Conservation (phyloP, 1,140 invertebrate genomes). For the Penaeus vannamei region DNA sequence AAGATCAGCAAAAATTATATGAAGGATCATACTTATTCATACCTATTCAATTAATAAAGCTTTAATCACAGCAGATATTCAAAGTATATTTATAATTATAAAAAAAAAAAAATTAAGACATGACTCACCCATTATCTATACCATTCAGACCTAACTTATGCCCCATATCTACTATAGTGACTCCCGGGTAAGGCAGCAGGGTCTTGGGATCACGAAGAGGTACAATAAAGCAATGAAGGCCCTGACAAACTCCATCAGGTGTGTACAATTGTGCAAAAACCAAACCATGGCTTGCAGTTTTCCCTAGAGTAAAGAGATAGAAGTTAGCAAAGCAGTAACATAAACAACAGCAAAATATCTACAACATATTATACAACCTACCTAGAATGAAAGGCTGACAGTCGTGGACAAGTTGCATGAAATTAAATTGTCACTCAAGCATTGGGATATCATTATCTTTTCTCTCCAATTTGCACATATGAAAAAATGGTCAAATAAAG, state of each 20-base stretch:
- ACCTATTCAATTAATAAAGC: not conserved
- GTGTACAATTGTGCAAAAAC: constrained; percentile 92
- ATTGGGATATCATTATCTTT: no score
- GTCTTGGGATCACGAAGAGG: constrained; percentile 86
- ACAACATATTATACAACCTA: no score
- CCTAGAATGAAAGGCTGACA: no score
- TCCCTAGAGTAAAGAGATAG: constrained; percentile 75
- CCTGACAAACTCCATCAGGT: constrained; percentile 85
- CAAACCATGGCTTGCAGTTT: constrained; percentile 88
- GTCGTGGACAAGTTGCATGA: no score
- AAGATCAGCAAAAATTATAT: constrained; percentile 62
- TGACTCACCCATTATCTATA: constrained; percentile 84
- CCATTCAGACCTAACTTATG: constrained; percentile 91
- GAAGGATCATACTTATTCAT: not conserved
- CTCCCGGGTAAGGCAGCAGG: constrained; percentile 81
- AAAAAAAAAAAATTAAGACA: not conserved
- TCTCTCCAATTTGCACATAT: no score
- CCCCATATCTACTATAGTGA: constrained; percentile 89
- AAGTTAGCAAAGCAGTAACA: not conserved
- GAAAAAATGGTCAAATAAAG: no score
- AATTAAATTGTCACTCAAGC: no score
- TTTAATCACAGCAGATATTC: not conserved
- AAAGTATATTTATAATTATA: not conserved
- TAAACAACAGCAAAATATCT: not conserved
- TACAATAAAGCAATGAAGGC: constrained; percentile 88